A percentile compares a stretch with the other conserved stretches of the same genome.
Conservation (phyloP, 2,888 invertebrate species). For the Yponomeuta plumbellus region DNA sequence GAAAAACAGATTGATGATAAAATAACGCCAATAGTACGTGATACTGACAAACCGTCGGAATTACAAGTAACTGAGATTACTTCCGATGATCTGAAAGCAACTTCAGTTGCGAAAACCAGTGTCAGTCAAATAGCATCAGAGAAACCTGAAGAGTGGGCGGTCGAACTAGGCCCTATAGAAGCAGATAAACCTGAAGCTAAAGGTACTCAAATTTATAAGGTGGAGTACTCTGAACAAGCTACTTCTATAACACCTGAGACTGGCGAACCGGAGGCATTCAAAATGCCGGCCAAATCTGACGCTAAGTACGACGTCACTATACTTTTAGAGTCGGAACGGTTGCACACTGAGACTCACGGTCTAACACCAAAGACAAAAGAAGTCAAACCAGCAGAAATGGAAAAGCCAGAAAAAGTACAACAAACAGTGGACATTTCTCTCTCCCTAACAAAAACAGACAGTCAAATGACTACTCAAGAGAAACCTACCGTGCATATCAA, state of each 20-base stretch:
- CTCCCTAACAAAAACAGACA: conserved; percentile 48
- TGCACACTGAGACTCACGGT: conserved; percentile 36
- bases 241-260: conserved; percentile 34
- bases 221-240: conserved; percentile 46
- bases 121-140: conserved; percentile 31
- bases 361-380: conserved; percentile 21
- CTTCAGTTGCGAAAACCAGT: conserved; percentile 20
- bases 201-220: neutral
- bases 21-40: neutral
- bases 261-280: conserved; percentile 19
- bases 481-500: conserved; percentile 46
- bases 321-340: conserved; percentile 53
- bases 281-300: conserved; percentile 26
- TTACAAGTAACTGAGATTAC: conserved; percentile 3
- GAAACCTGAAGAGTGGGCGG: conserved; percentile 34
- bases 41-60: neutral
- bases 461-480: conserved; percentile 31
- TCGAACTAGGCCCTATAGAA: conserved; percentile 40
- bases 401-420: conserved; percentile 27
- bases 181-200: neutral
- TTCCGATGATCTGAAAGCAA: conserved; percentile 12
- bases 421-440: conserved; percentile 56
- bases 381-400: neutral
- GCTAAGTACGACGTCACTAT: conserved; percentile 33
- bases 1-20: neutral